A percentile compares a stretch with the other conserved stretches of the same genome.
These are phyloP conservation scores for Masnerella sp. DNA, from an alignment of 2,888 invertebrate species.

Conservation along the genomic window DNA sequence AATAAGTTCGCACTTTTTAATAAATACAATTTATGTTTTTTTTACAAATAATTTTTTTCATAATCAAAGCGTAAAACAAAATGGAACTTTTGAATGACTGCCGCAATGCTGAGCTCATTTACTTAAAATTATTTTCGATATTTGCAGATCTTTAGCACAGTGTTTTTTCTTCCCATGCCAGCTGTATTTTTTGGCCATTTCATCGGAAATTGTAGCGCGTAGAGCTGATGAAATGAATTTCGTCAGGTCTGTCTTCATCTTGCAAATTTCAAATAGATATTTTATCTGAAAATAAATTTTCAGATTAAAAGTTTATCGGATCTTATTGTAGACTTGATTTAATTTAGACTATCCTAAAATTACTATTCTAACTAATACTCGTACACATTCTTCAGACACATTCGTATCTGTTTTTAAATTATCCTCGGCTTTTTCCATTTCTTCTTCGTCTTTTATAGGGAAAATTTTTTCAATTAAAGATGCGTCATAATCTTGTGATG, in stretches of 20 bases:
- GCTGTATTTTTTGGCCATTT: neutral
- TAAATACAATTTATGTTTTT: neutral
- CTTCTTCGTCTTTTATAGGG: no score
- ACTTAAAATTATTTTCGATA: slow-evolving; percentile 6
- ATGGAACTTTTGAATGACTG: no score
- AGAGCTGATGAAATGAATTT: neutral
- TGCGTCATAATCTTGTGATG: no score
- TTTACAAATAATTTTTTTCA: neutral
- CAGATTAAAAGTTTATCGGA: neutral
- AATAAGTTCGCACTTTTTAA: no score
- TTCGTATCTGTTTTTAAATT: no score
- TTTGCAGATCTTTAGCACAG: slow-evolving; percentile 2
- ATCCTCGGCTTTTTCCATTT: no score
- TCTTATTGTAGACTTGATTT: no score
- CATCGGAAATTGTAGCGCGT: neutral
- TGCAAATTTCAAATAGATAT: neutral
- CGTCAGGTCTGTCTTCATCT: neutral
- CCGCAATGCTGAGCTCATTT: no score
- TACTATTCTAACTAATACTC: no score
- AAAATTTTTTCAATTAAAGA: no score
- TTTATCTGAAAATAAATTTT: slow-evolving; percentile 3
- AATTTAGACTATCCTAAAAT: no score
- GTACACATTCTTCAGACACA: no score
- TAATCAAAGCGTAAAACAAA: neutral
- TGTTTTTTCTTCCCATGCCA: neutral